Percentiles rank a stretch among this genome's conserved stretches.
Evolutionary conservation across 2,888 invertebrate species (phyloP).

Genomic region (Andrena camellia): DNA sequence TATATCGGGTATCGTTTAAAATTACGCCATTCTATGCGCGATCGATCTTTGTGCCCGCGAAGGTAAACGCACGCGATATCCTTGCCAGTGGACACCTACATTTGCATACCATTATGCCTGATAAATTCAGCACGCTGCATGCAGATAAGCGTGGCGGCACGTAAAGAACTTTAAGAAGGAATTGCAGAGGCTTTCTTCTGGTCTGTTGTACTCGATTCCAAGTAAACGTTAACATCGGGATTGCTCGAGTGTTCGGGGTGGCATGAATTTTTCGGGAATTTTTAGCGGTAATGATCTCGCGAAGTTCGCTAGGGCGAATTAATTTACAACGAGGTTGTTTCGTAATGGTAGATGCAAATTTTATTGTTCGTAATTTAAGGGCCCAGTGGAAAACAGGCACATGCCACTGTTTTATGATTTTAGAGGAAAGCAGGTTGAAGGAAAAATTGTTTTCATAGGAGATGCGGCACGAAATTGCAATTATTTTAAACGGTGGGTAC

Average conservation of each 20-base stretch:
- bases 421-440: too few relatives aligned
- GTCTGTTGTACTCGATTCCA: neutral
- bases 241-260: neutral
- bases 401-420: too few relatives aligned
- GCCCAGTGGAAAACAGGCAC: too few relatives aligned
- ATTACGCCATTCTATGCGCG: conserved; percentile 22
- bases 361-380: too few relatives aligned
- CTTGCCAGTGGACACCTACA: conserved; percentile 10
- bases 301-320: too few relatives aligned
- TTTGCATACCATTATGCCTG: conserved; percentile 18
- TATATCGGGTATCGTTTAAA: conserved; percentile 25
- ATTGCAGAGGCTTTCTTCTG: neutral
- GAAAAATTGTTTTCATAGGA: too few relatives aligned
- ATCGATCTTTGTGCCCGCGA: conserved; percentile 21
- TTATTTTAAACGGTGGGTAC: too few relatives aligned
- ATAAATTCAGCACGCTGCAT: conserved; percentile 14
- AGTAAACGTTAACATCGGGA: neutral
- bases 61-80: conserved; percentile 12
- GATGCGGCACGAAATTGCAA: too few relatives aligned
- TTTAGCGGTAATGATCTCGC: neutral
- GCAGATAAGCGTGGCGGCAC: conserved; percentile 9
- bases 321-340: too few relatives aligned
- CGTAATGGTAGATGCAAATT: too few relatives aligned
- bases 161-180: conserved; percentile 2
- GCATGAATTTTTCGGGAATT: neutral